Percentiles rank a stretch among this genome's conserved stretches.
phyloP scores from a whole-genome alignment of 1,140 invertebrate species.

The Agrypnia vestita region DNA sequence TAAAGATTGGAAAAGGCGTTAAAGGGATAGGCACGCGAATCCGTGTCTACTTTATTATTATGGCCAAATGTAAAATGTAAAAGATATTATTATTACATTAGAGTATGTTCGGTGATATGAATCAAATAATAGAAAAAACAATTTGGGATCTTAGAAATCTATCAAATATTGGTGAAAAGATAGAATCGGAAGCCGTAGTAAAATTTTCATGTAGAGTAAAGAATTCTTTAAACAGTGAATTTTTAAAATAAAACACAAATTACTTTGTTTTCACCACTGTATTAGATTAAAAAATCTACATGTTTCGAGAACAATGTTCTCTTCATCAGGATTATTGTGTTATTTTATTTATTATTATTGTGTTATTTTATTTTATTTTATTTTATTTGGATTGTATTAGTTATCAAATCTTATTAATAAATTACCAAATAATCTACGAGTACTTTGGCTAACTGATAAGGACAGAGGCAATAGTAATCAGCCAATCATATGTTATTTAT shows the following conservation, averaged over 20 bases:
- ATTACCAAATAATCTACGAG: background rate
- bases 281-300: too few species aligned
- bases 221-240: conserved; percentile 1
- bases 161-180: background rate
- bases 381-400: too few species aligned
- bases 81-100: background rate
- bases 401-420: background rate
- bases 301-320: too few species aligned
- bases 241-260: too few species aligned
- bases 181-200: background rate
- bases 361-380: too few species aligned
- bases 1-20: background rate
- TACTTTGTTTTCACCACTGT: background rate
- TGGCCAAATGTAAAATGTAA: background rate
- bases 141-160: background rate
- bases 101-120: background rate
- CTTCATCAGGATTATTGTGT: too few species aligned
- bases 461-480: background rate
- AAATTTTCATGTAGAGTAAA: conserved; percentile 13
- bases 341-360: too few species aligned
- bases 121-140: background rate
- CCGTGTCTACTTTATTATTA: background rate
- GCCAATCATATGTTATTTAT: background rate
- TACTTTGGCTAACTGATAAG: background rate
- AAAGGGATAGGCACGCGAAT: background rate